Conservation (phyloP, 2,888 invertebrate species). For the Beris chalybata region DNA sequence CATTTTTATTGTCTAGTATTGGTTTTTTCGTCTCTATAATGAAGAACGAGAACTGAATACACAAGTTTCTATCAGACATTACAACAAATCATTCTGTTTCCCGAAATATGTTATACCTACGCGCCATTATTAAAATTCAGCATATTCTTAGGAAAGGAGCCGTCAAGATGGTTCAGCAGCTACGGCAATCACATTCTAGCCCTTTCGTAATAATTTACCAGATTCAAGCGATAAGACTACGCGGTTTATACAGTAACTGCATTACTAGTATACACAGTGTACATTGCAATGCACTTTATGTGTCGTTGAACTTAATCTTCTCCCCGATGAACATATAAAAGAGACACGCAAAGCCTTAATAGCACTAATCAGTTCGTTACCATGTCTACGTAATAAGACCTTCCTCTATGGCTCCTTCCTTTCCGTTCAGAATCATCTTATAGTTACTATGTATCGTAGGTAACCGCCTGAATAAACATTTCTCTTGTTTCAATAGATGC, state of each 20-base stretch:
- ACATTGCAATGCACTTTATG: slow-evolving; percentile 4
- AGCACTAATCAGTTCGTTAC: slow-evolving; percentile 33
- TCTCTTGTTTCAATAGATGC: not conserved
- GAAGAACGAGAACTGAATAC: too few relatives aligned
- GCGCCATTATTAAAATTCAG: too few relatives aligned
- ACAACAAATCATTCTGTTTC: too few relatives aligned
- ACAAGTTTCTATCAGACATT: too few relatives aligned
- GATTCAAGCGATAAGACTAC: not conserved
- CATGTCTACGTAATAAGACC: slow-evolving; percentile 27
- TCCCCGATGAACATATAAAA: slow-evolving; percentile 40
- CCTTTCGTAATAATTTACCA: too few relatives aligned
- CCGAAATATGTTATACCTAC: too few relatives aligned
- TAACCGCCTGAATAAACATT: slow-evolving; percentile 24
- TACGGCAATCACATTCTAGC: too few relatives aligned
- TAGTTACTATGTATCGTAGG: too few relatives aligned
- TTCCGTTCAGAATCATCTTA: not conserved
- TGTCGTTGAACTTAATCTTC: slow-evolving; percentile 17
- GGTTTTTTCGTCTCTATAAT: too few relatives aligned
- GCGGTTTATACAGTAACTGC: slow-evolving; percentile 1
- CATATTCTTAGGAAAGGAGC: too few relatives aligned
- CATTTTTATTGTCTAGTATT: too few relatives aligned
- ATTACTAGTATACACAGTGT: not conserved
- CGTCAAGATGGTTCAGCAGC: too few relatives aligned
- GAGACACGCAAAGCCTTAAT: slow-evolving; percentile 40
- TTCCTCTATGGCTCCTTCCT: slow-evolving; percentile 13